phyloP scores from a whole-genome alignment of 2,113 vertebrate species.

The Pandion haliaetus region DNA sequence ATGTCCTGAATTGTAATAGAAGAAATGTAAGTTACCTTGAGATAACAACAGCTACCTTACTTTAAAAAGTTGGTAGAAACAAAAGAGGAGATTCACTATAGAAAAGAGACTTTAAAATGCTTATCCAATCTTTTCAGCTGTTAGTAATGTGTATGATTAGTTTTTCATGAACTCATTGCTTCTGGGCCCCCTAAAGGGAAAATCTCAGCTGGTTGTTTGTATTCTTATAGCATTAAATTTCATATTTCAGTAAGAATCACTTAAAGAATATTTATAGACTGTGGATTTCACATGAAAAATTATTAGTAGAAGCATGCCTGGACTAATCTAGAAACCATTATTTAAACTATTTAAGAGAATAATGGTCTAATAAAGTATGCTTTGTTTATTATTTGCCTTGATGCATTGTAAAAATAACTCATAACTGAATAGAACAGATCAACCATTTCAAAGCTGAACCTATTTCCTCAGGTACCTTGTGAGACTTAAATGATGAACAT shows the following conservation, averaged over 20 bases:
- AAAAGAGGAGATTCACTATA: background rate
- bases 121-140: background rate
- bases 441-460: background rate
- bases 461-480: background rate
- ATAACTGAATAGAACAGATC: background rate
- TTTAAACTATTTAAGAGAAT: background rate
- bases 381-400: constrained; percentile 14
- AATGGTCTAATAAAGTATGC: background rate
- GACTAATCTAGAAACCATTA: background rate
- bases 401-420: constrained; percentile 34
- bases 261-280: background rate
- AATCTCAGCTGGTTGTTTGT: background rate
- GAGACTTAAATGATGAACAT: background rate
- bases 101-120: background rate
- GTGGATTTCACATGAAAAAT: background rate
- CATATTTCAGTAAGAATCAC: background rate
- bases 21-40: background rate
- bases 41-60: background rate
- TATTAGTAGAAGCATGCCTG: background rate
- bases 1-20: background rate
- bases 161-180: background rate
- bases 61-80: background rate
- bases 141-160: background rate
- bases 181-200: background rate
- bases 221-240: background rate